A percentile compares a stretch with the other conserved stretches of the same genome.
Conservation (phyloP, 1,140 invertebrate genomes). For the Cherax destructor region DNA sequence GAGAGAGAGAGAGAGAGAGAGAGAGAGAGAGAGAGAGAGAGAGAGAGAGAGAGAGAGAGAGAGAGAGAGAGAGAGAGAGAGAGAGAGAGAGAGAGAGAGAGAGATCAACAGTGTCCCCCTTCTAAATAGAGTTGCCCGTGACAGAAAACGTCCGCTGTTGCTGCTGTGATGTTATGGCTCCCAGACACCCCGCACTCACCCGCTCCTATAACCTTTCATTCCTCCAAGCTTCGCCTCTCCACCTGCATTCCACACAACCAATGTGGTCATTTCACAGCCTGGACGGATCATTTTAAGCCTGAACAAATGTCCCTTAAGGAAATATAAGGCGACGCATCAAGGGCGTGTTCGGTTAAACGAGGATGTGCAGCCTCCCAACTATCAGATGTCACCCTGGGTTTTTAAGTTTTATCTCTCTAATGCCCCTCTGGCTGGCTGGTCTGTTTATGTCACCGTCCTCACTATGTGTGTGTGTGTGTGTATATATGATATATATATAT, state of each 20-base stretch:
- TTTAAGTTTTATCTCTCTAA: background rate
- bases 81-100: background rate
- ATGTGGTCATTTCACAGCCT: too few species aligned
- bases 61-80: background rate
- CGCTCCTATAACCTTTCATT: background rate
- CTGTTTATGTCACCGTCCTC: background rate
- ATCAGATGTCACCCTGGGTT: background rate
- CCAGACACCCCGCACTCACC: background rate
- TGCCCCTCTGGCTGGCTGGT: background rate
- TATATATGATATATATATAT: too few species aligned
- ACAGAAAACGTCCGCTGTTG: background rate
- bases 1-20: background rate
- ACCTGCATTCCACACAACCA: too few species aligned
- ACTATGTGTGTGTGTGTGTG: background rate
- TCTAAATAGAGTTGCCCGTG: background rate
- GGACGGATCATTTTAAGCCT: too few species aligned
- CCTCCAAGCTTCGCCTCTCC: background rate
- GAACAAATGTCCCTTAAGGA: background rate
- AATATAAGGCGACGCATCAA: background rate
- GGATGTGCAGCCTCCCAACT: background rate
- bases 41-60: conserved; percentile 6
- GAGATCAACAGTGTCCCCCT: background rate
- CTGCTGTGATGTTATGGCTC: too few species aligned
- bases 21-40: background rate
- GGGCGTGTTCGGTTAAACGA: background rate